Conservation (phyloP, 2,113 vertebrate species). For the Cyprinus carpio region DNA sequence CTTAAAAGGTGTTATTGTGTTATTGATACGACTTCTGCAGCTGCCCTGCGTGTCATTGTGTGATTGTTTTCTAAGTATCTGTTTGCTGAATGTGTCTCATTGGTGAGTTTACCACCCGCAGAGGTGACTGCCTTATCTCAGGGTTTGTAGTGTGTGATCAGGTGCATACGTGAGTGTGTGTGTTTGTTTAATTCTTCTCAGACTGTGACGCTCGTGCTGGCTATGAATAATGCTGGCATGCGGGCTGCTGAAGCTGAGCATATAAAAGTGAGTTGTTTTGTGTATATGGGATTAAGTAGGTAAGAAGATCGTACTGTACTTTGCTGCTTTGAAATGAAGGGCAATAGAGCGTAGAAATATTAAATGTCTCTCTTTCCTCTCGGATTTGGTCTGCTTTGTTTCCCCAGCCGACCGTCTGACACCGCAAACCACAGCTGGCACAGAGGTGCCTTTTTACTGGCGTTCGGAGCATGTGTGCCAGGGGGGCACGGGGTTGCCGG, state of each 20-base stretch:
- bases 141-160: conserved; percentile 60
- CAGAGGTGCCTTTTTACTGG: conserved; percentile 42
- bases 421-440: conserved; percentile 52
- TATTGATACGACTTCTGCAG: conserved; percentile 8
- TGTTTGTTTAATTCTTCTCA: conserved; percentile 39
- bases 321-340: conserved; percentile 1
- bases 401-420: not conserved
- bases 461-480: conserved; percentile 30
- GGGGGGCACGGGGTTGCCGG: not conserved
- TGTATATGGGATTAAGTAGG: conserved; percentile 33
- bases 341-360: not conserved
- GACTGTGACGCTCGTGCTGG: conserved; percentile 35
- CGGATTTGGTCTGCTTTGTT: not conserved
- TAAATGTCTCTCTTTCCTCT: not conserved
- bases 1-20: not conserved
- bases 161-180: conserved; percentile 51
- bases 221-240: conserved; percentile 71
- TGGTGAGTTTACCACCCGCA: conserved; percentile 10
- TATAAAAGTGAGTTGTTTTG: conserved; percentile 66
- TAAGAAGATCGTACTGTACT: conserved; percentile 13
- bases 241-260: conserved; percentile 54
- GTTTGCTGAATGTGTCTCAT: conserved; percentile 4
- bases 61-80: not conserved
- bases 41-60: conserved; percentile 9
- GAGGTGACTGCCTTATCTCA: conserved; percentile 59